A percentile compares a stretch with the other conserved stretches of the same genome.
These are phyloP conservation scores for Dryas iulia DNA, from an alignment of 1,140 invertebrate genomes.

Conservation along the genomic window DNA sequence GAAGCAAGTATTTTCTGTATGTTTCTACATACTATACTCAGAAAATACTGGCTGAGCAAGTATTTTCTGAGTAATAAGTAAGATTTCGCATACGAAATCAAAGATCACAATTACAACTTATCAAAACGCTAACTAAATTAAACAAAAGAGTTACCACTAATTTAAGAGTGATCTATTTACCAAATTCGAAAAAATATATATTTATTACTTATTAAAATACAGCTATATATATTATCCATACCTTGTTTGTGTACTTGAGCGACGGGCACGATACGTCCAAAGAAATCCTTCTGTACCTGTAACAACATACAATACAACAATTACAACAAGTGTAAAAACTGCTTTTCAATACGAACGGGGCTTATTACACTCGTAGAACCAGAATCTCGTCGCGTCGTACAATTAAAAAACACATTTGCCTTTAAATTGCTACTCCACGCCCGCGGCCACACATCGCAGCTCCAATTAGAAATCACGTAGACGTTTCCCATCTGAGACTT, in stretches of 20 bases:
- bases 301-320: constrained; percentile 49
- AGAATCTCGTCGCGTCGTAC: constrained; percentile 31
- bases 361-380: constrained; percentile 28
- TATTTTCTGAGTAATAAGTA: too few species aligned
- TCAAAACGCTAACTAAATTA: too few species aligned
- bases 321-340: neutral
- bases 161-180: too few species aligned
- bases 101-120: too few species aligned
- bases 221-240: constrained; percentile 31
- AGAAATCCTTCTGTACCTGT: constrained; percentile 86
- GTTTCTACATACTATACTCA: too few species aligned
- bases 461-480: constrained; percentile 41
- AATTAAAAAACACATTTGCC: constrained; percentile 46
- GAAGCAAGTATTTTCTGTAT: too few species aligned
- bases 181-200: too few species aligned
- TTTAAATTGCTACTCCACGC: constrained; percentile 33
- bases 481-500: neutral
- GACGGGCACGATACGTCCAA: constrained; percentile 82
- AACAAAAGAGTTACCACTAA: too few species aligned
- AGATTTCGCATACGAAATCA: too few species aligned
- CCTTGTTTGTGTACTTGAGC: constrained; percentile 56
- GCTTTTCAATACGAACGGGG: neutral
- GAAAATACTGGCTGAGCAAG: too few species aligned
- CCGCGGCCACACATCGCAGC: constrained; percentile 38
- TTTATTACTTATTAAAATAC: too few species aligned